These are phyloP conservation scores for Patagioenas fasciata DNA, from an alignment of 2,113 vertebrate species.

Conservation along the genomic window DNA sequence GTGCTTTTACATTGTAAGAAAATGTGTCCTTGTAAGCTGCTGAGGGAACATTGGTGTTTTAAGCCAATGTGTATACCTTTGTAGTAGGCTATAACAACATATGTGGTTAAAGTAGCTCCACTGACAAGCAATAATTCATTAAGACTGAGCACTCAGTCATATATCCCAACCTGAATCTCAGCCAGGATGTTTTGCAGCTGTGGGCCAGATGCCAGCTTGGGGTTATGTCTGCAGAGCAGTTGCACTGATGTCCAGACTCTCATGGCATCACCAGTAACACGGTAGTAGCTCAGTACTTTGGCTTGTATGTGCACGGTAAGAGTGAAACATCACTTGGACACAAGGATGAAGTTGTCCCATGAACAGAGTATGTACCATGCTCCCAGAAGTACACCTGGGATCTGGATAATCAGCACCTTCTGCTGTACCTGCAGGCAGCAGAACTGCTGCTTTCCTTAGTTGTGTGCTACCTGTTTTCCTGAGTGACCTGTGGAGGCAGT, in stretches of 20 bases:
- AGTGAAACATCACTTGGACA: neutral
- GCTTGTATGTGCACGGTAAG: neutral
- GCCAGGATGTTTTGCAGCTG: neutral
- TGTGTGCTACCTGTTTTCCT: neutral
- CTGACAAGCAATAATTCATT: constrained; percentile 17
- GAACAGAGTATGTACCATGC: neutral
- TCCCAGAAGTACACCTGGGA: neutral
- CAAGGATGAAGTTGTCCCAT: neutral
- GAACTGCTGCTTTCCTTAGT: neutral
- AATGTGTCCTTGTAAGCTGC: neutral
- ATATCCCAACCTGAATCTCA: neutral
- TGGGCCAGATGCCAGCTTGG: neutral
- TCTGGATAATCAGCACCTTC: neutral
- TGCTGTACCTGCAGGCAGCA: neutral
- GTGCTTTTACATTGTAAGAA: neutral
- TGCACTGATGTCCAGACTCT: neutral
- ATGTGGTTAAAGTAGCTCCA: neutral
- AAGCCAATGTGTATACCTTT: neutral
- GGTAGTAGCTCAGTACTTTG: neutral
- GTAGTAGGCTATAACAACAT: neutral
- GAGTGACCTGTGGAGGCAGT: neutral
- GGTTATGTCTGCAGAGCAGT: constrained; percentile 6
- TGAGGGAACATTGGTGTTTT: neutral
- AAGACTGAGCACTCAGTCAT: neutral
- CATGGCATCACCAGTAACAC: neutral